A percentile compares a stretch with the other conserved stretches of the same genome.
Conservation (phyloP, 2,113 vertebrate species). For the Menidia beryllina region DNA sequence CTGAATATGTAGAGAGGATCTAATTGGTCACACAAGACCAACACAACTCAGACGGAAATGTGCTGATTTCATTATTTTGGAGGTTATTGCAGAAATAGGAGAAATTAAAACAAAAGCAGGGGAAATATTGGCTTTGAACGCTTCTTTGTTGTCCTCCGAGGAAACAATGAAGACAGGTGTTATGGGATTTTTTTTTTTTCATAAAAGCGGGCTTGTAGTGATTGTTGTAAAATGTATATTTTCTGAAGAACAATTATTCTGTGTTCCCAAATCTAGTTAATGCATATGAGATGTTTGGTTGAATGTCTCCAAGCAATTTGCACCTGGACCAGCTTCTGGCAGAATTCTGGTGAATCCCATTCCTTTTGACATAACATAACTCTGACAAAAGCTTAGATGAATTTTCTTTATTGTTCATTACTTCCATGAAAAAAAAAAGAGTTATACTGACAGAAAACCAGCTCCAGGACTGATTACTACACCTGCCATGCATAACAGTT, state of each 20-base stretch:
- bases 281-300: neutral
- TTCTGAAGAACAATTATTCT: too few relatives aligned
- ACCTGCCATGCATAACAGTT: neutral
- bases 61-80: constrained; percentile 50
- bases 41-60: constrained; percentile 26
- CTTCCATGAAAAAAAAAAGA: neutral
- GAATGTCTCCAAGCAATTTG: neutral
- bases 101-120: constrained; percentile 25
- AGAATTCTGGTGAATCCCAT: neutral
- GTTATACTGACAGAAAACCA: neutral
- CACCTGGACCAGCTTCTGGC: neutral
- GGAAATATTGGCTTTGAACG: constrained; percentile 12
- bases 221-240: neutral
- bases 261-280: too few relatives aligned
- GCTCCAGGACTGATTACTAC: neutral
- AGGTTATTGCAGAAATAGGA: constrained; percentile 39
- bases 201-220: neutral
- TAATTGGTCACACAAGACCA: constrained; percentile 67
- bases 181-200: too few relatives aligned
- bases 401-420: neutral
- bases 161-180: neutral
- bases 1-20: constrained; percentile 70
- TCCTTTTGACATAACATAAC: neutral
- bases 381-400: neutral
- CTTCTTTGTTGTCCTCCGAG: neutral